Base-by-base conservation (phyloP, 1,140 invertebrate species). In the Zaprionus africanus region DNA sequence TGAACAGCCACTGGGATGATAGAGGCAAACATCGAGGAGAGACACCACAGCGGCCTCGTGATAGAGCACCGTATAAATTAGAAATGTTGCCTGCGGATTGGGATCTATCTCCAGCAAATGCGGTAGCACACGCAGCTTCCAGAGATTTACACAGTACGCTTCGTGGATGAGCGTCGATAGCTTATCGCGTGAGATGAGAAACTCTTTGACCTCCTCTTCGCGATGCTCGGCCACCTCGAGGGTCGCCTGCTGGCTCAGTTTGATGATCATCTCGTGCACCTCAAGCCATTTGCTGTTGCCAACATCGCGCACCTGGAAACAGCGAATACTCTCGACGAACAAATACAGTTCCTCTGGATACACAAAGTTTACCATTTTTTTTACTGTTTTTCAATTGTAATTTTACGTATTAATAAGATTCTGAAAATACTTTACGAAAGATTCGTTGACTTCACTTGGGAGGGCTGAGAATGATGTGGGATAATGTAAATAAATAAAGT, bases 231-330 rank as follows among this genome's bases (percentile, higher is more conserved):
- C 94, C 22, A 96, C 95, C 93, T 97, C 96, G 22, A 97, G 93
- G 74, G 96, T 94, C 36, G 96, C 96, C 94, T 97, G 96, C 90
- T 97, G 96, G 75, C 96, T 96, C n/a, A 97, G 86, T 90, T 97
- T 95, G 77, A 97, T 95, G 4, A 97, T 90, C 76, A 95, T 94
- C 82, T 96, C 95, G 79, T 97, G 96, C 92, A 95, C 95, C 81
- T 97, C 96, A 46, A 96, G 93, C 96, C 96, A 97, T 56, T 96
- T 85, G 51, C 26, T 12, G 17, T 57, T 78, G 17, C 92, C 92
- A 24, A 93, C 84, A 34, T 93, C 85, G 5, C 79, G 58, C n/a
- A 93, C 74, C 38, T 90, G 66, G 56, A 91, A 92, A 15, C 78
- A 64, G 9, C 90, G 84, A 57, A 93, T 80, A 57, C 88, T 93